These are phyloP conservation scores for Megalonaias nervosa DNA, from an alignment of 1,140 invertebrate genomes.

Conservation along the genomic window DNA sequence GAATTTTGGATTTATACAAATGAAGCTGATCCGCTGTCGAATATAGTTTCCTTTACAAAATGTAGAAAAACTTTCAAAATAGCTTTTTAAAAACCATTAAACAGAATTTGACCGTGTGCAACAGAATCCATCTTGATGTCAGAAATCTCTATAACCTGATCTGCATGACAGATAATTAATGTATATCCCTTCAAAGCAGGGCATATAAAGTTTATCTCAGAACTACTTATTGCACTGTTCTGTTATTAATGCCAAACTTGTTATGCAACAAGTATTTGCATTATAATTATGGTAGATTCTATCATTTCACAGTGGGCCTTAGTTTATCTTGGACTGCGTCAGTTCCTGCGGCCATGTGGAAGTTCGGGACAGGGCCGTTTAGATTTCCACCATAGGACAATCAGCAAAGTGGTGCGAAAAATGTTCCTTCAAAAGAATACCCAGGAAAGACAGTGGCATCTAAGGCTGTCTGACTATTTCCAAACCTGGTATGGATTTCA, in stretches of 20 bases:
- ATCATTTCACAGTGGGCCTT: slow-evolving; percentile 39
- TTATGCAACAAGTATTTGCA: neutral
- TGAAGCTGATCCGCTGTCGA: too few relatives aligned
- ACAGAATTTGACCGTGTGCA: too few relatives aligned
- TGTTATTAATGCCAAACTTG: slow-evolving; percentile 1
- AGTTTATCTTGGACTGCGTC: slow-evolving; percentile 38
- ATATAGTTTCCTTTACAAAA: too few relatives aligned
- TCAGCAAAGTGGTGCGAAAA: slow-evolving; percentile 52
- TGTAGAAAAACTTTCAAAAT: too few relatives aligned
- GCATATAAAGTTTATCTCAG: neutral
- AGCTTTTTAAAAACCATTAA: too few relatives aligned
- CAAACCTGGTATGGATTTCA: slow-evolving; percentile 31
- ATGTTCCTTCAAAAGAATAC: slow-evolving; percentile 34
- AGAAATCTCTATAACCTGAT: neutral
- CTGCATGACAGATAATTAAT: neutral
- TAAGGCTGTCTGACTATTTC: slow-evolving; percentile 41
- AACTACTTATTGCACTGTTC: neutral
- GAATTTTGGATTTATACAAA: too few relatives aligned
- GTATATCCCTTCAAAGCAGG: neutral
- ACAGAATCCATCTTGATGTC: too few relatives aligned
- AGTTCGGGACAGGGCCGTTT: slow-evolving; percentile 44
- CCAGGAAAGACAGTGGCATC: slow-evolving; percentile 29
- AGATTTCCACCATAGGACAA: slow-evolving; percentile 55
- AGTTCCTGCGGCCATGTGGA: slow-evolving; percentile 51
- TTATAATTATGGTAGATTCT: neutral